phyloP scores from a whole-genome alignment of 2,797 vertebrate species.

The Alfaro cultratus region DNA sequence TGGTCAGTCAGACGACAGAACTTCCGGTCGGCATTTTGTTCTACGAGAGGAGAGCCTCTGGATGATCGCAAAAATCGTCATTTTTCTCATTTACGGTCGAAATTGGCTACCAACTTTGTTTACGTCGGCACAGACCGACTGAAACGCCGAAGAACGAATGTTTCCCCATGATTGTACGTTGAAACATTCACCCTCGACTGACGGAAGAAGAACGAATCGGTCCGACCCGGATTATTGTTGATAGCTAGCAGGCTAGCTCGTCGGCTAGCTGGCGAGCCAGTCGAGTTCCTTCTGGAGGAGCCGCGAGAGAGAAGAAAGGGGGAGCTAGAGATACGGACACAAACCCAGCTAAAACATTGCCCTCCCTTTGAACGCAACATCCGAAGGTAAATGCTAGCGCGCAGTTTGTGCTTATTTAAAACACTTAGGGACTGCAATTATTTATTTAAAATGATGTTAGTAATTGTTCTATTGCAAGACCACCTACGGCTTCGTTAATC shows the following conservation, averaged over 20 bases:
- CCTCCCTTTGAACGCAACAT: constrained; percentile 78
- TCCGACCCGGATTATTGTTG: constrained; percentile 83
- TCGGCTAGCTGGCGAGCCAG: constrained; percentile 75
- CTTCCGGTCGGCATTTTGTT: constrained; percentile 86
- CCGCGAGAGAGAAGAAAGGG: constrained; percentile 80
- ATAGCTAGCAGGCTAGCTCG: constrained; percentile 79
- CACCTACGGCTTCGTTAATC: constrained; percentile 75
- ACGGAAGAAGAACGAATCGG: constrained; percentile 78
- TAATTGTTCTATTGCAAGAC: constrained; percentile 44
- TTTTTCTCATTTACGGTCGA: constrained; percentile 76
- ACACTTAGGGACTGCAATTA: constrained; percentile 40
- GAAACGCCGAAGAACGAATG: constrained; percentile 75
- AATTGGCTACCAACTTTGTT: constrained; percentile 68
- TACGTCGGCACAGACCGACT: constrained; percentile 71
- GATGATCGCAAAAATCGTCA: constrained; percentile 83
- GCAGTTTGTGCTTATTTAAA: constrained; percentile 17
- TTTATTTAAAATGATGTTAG: constrained; percentile 29
- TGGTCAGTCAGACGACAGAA: constrained; percentile 79
- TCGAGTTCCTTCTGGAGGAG: constrained; percentile 79
- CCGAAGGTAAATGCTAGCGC: constrained; percentile 72
- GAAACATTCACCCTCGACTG: constrained; percentile 71
- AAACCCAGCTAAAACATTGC: constrained; percentile 76
- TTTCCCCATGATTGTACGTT: constrained; percentile 60
- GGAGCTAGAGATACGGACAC: constrained; percentile 81
- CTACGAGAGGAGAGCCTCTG: constrained; percentile 81